Percentiles rank a stretch among this genome's conserved stretches.
phyloP scores from a whole-genome alignment of 2,797 vertebrate species.

The Nannoperca obscura region DNA sequence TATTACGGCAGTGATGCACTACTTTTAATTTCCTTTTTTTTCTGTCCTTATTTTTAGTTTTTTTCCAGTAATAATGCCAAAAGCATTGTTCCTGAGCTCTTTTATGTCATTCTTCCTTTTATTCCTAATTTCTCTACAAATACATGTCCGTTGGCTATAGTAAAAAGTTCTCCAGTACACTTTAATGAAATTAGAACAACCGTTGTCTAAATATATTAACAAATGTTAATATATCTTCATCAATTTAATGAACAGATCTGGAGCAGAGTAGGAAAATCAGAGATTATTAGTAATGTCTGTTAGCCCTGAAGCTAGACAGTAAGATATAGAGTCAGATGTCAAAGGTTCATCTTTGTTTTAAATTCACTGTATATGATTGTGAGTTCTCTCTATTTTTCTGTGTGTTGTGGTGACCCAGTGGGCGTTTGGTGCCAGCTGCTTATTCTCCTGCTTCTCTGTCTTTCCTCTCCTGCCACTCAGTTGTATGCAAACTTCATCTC shows the following conservation, averaged over 20 bases:
- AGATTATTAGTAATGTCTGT: conserved; percentile 24
- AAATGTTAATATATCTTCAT: not conserved
- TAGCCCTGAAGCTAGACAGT: conserved; percentile 24
- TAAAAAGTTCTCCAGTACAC: not conserved
- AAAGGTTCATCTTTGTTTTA: conserved; percentile 30
- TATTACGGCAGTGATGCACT: not conserved
- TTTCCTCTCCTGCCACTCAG: conserved; percentile 16
- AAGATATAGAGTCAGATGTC: conserved; percentile 15
- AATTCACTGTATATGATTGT: conserved; percentile 19
- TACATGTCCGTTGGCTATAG: not conserved
- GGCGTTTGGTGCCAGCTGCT: conserved; percentile 46
- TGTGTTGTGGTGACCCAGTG: conserved; percentile 54
- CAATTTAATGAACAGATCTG: not conserved
- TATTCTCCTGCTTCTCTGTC: conserved; percentile 15
- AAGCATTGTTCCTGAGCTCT: not conserved
- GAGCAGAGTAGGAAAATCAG: not conserved
- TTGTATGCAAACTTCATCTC: conserved; percentile 30
- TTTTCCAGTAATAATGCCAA: not conserved
- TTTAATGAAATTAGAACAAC: not conserved
- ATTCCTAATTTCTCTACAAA: not conserved
- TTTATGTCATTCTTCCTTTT: not conserved
- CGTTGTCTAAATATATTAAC: not conserved
- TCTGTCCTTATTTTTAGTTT: not conserved
- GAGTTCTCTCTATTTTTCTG: conserved; percentile 12
- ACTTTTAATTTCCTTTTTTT: not conserved